Evolutionary conservation across 2,113 vertebrate species (phyloP).

Genomic region (Macaca nemestrina): DNA sequence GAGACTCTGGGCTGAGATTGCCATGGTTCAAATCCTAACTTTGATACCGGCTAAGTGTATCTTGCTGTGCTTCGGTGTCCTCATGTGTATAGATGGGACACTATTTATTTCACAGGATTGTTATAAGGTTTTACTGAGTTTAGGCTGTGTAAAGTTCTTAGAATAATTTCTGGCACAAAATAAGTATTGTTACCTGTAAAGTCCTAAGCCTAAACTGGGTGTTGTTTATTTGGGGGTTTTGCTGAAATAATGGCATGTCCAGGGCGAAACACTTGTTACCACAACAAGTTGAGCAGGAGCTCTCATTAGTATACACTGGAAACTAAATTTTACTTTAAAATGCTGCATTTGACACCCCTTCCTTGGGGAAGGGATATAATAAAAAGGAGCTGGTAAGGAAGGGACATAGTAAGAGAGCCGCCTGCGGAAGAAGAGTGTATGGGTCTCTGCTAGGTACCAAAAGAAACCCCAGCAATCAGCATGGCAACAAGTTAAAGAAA

Average conservation of each 20-base stretch:
- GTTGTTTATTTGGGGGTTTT: background rate
- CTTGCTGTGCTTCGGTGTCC: background rate
- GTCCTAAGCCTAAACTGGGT: background rate
- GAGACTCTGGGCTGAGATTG: background rate
- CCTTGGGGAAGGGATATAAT: background rate
- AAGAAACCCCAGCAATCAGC: background rate
- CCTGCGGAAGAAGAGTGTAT: background rate
- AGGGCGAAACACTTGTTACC: background rate
- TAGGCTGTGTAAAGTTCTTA: background rate
- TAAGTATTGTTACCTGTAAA: background rate
- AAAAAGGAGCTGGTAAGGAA: background rate
- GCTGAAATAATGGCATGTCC: background rate
- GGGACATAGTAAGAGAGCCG: background rate
- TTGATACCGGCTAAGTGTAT: background rate
- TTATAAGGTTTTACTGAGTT: background rate
- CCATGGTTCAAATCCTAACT: background rate
- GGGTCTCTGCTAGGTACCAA: background rate
- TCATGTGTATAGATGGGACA: no score
- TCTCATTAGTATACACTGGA: background rate
- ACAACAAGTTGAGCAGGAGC: background rate
- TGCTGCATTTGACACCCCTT: background rate
- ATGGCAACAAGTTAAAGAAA: background rate
- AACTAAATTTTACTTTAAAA: constrained; percentile 29
- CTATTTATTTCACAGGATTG: background rate
- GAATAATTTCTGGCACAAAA: background rate